A percentile compares a stretch with the other conserved stretches of the same genome.
Conservation (phyloP, 2,797 vertebrate genomes). For the Vespertilio murinus region DNA sequence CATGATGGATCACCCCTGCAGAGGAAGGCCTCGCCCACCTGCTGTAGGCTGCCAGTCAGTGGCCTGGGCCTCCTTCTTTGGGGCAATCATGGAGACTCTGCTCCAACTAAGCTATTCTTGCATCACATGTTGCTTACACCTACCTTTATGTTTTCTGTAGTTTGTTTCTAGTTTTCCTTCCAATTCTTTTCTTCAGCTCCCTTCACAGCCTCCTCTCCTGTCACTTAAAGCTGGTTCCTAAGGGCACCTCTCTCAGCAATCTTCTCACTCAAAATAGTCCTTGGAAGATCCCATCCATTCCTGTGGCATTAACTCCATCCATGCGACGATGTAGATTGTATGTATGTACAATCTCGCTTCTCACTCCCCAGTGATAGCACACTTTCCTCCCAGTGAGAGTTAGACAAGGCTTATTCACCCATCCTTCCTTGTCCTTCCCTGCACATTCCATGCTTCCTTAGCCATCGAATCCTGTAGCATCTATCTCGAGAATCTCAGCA, state of each 20-base stretch:
- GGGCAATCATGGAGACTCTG: neutral
- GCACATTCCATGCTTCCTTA: neutral
- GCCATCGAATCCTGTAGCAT: too few relatives aligned
- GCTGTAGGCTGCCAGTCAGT: too few relatives aligned
- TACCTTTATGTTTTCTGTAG: neutral
- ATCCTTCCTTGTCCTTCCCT: neutral
- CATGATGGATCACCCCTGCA: too few relatives aligned
- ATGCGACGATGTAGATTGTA: neutral
- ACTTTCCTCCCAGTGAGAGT: neutral
- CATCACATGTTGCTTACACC: neutral
- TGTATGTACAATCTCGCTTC: neutral
- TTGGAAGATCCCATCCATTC: neutral
- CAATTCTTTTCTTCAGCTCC: neutral
- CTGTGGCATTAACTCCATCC: neutral
- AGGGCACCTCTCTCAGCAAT: neutral
- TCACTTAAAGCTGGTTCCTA: neutral
- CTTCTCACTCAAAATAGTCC: neutral
- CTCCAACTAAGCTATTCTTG: neutral
- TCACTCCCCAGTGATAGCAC: neutral
- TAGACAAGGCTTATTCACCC: neutral
- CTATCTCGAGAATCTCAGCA: neutral
- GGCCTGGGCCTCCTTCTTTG: too few relatives aligned
- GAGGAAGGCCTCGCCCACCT: too few relatives aligned
- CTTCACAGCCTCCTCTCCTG: fast-evolving
- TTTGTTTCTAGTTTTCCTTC: neutral